Evolutionary conservation across 1,140 invertebrate genomes (phyloP), one percentile per base, ranked within the genome.

Genomic region (Drosophila athabasca): DNA sequence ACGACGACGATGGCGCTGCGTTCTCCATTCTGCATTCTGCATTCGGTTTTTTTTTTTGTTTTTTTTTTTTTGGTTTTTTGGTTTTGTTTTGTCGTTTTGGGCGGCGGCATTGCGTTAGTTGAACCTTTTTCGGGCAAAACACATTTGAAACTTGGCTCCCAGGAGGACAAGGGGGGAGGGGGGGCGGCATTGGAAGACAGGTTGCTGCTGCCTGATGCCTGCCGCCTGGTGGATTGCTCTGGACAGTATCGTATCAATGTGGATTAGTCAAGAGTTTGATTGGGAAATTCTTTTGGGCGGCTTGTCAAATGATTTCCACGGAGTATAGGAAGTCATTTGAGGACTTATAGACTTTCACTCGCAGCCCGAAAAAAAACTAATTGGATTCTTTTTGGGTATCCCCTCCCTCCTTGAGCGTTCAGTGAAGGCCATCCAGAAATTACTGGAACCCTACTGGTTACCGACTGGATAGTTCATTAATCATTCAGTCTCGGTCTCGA

Each of bases 61-160:
- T 57, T 78, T 59, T 15, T 50, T 50, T 68, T 79, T 67, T 61
- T 13, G 17, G 61, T 78, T 59, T 13, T 54, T 50, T 69, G 9
- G 19, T 29, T 60, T 72, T 53, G 51, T 7, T 53, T 66, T 35
- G 19, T 11, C 43, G 65, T 53, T 48, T 61, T 84, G 71, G 66
- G 79, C 75, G 80, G 68, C 82, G 73, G 78, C 80, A 80, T 87
- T 84, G 80, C 73, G 82, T 85, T 81, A 81, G 72, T 73, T 79
- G 58, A 57, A 76, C 65, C 82, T 71, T 81, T 84, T 84, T 87
- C 71, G 82, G 82, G 57, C 67, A 72, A 64, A 75, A 59, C 72
- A 48, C 72, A 84, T 84, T 62, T 72, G 45, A 52, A 73, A 52
- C 53, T 74, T 77, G 62, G 72, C 26, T 44, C 53, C 74, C 65